These are phyloP conservation scores for Diadema setosum DNA, from an alignment of 35 echinoderm and acorn worm genomes.

Conservation along the genomic window DNA sequence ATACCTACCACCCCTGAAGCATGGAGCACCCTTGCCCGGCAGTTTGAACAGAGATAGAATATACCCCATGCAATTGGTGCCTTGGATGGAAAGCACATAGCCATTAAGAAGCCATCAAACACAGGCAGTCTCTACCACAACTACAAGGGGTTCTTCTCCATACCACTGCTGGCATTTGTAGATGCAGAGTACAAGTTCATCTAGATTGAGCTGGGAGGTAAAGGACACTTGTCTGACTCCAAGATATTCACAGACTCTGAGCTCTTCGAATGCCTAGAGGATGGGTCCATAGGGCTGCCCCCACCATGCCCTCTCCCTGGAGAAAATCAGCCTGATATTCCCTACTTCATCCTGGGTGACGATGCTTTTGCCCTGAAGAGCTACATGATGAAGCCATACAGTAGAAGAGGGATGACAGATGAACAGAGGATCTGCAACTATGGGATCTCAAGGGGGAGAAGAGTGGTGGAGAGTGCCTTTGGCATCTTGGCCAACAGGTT, in stretches of 20 bases:
- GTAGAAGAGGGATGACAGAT: not conserved
- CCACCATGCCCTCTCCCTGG: conserved; percentile 7
- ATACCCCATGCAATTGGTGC: conserved; percentile 31
- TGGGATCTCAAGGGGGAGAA: too few species aligned
- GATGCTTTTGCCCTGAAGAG: conserved; percentile 42
- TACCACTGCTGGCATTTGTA: not conserved
- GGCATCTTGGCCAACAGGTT: too few species aligned
- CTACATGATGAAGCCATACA: conserved; percentile 57
- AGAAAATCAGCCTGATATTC: not conserved
- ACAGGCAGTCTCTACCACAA: conserved; percentile 14
- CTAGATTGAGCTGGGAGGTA: not conserved
- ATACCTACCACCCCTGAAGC: conserved; percentile 20
- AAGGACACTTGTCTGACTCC: too few species aligned
- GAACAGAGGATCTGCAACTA: not conserved
- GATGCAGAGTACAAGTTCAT: conserved; percentile 28
- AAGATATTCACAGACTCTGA: not conserved
- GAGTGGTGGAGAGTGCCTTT: too few species aligned
- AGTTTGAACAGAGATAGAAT: conserved; percentile 44
- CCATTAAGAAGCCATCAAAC: conserved; percentile 40
- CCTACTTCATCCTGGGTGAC: conserved; percentile 47
- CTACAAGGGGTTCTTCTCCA: too few species aligned
- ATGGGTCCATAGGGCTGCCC: conserved; percentile 6
- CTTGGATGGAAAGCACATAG: conserved; percentile 42
- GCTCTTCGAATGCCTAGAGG: conserved; percentile 9
- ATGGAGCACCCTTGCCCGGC: conserved; percentile 44